Evolutionary conservation across 2,113 vertebrate genomes (phyloP), one percentile per base, ranked within the genome.

Genomic region (Hypomesus transpacificus): DNA sequence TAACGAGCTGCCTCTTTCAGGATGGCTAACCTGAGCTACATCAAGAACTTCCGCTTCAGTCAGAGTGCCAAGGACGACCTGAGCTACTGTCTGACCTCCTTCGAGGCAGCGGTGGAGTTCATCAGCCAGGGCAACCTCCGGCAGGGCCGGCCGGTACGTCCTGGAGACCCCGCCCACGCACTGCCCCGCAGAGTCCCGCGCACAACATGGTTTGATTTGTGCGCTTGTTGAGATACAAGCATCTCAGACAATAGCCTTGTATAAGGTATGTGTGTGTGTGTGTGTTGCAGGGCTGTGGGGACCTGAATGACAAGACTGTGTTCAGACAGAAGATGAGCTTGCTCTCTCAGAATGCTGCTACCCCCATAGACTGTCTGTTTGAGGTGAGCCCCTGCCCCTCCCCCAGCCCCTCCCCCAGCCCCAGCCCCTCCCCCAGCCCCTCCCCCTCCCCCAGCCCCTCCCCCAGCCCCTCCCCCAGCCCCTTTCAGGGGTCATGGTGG

Each of bases 11-110:
- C 17, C 21, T 76, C 31, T 76, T 67, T 72, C 85, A 98, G 97
- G 97, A 95, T 97, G 94, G 96, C 97, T 64, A 98, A 98, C 84
- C 87, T 98, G 88, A 98, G 94, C 88, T 99, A 99, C 82, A 95
- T 98, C 71, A 96, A 95, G 88, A 97, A 97, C 91, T 98, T 99
- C 89, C 91, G 94, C 77, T 96, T 98, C 77, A 95, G 94, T 86
- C 94, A 91, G 76, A 95, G 93, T 0, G 86, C 91, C 17, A 96
- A 98, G 86, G 97, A 98, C 72, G 95, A 99, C 57, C 58, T 99
- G 83, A 95, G 96, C 31, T 99, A 96, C 89, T 98, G 95, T 64
- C 91, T 99, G 75, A 98, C 96, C 68, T 98, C 96, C 0, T 73
- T 98, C 1, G 96, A 98, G 87, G 97, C 97, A 0, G 96, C 97